A percentile compares a stretch with the other conserved stretches of the same genome.
phyloP scores from a whole-genome alignment of 1,140 invertebrate genomes.

The Brachionus asplanchnoidis region DNA sequence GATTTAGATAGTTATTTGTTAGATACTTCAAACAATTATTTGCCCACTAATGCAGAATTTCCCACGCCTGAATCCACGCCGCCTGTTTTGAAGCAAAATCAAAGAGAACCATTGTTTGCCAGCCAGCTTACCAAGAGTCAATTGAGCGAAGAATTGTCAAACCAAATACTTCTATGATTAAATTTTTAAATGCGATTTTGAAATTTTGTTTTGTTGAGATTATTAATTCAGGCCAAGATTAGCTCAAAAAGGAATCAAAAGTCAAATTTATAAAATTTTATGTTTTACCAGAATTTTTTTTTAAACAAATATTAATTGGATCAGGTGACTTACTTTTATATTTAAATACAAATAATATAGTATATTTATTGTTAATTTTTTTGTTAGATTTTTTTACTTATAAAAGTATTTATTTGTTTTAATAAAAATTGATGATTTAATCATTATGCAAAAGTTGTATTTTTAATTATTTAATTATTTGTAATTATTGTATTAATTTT shows the following conservation, averaged over 20 bases:
- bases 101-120: not conserved
- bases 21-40: not conserved
- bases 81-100: not conserved
- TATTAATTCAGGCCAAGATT: not conserved
- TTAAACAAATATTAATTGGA: not conserved
- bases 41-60: not conserved
- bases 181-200: not conserved
- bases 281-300: not conserved
- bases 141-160: slow-evolving; percentile 19
- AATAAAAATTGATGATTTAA: not conserved
- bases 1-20: not conserved
- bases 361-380: not conserved
- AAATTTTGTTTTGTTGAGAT: not conserved
- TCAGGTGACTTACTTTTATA: not conserved
- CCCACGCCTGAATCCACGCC: slow-evolving; percentile 6
- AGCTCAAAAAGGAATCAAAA: not conserved
- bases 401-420: not conserved
- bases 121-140: slow-evolving; percentile 17
- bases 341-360: not conserved
- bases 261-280: not conserved
- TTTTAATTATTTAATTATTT: too few species aligned
- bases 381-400: not conserved
- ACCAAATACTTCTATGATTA: not conserved
- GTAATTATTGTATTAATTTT: too few species aligned
- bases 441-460: too few species aligned